Evolutionary conservation across 2,888 invertebrate species (phyloP), one percentile per base, ranked within the genome.

Genomic region (Phania funesta): DNA sequence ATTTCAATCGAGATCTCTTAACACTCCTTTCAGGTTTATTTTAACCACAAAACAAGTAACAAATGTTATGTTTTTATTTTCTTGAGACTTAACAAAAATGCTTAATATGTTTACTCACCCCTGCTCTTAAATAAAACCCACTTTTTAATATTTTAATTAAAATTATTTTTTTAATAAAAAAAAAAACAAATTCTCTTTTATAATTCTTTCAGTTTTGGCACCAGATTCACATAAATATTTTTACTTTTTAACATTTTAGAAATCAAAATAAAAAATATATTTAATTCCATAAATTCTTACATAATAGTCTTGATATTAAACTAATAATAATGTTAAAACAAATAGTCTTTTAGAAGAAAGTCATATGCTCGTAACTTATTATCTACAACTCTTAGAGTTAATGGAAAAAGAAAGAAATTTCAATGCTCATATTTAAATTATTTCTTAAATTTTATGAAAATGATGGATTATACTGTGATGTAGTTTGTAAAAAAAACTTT

Each of bases 341-440:
- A 13, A 44, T 35, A 68, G 41, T 68, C 58, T 76, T 67, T 75
- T 67, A 8, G 32, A 44, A 58, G 54, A 58, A 50, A 41, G 26
- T 56, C n/a, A n/a, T 29, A 2, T n/a, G n/a, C n/a, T n/a, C n/a
- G n/a, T 65, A 62, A 68, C 50, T 77, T 77, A 44, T 35, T 22
- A 11, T 16, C 54, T 68, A 54, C 13, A 65, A 80, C 76, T 80
- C 80, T 80, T 60, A 16, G 80, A 80, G 76, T 76, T 52, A 50
- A 58, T 54, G 18, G 29, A 67, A 79, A 67, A 41, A 56, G 20
- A 73, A 60, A 11, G 2, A 5, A 54, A 64, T 50, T 38, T 18
- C 68, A 35, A 70, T 54, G 71, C 24, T 26, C 4, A 18, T 26
- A 60, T 48, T 50, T n/a, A n/a, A n/a, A 56, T 22, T 9, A 9